Conservation (phyloP, 2,797 vertebrate species). For the Fratercula arctica region DNA sequence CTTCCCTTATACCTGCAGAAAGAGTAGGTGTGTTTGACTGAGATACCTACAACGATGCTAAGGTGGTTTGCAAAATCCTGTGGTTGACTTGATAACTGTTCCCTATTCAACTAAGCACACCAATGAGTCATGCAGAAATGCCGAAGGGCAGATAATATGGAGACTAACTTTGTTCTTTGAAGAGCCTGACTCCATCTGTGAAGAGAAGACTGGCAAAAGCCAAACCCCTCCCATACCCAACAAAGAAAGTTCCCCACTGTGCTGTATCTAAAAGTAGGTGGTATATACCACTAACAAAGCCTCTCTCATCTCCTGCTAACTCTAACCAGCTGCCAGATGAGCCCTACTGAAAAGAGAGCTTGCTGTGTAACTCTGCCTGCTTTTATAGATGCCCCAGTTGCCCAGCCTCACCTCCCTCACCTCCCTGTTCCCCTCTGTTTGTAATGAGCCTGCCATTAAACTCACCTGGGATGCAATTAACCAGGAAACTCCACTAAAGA, state of each 20-base stretch:
- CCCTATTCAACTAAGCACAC: constrained; percentile 30
- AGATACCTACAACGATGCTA: constrained; percentile 53
- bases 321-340: constrained; percentile 1
- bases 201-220: constrained; percentile 25
- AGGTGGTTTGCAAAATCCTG: constrained; percentile 49
- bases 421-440: neutral
- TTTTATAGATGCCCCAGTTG: constrained; percentile 13
- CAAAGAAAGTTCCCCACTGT: constrained; percentile 14
- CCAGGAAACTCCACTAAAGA: constrained; percentile 11
- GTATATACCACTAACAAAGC: constrained; percentile 38
- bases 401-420: neutral
- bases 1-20: constrained; percentile 11
- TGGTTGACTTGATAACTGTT: constrained; percentile 53
- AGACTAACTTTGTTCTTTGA: constrained; percentile 51
- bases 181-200: constrained; percentile 32
- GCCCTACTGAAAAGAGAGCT: neutral
- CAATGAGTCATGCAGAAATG: constrained; percentile 20
- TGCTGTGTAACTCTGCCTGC: neutral
- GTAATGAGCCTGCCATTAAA: constrained; percentile 24
- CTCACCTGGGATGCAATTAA: constrained; percentile 6
- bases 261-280: constrained; percentile 44
- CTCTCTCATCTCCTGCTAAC: constrained; percentile 39
- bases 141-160: constrained; percentile 22
- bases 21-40: constrained; percentile 4
- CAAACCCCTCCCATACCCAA: constrained; percentile 46